Evolutionary conservation across 2,113 vertebrate species (phyloP).

Genomic region (Seriola dumerili): DNA sequence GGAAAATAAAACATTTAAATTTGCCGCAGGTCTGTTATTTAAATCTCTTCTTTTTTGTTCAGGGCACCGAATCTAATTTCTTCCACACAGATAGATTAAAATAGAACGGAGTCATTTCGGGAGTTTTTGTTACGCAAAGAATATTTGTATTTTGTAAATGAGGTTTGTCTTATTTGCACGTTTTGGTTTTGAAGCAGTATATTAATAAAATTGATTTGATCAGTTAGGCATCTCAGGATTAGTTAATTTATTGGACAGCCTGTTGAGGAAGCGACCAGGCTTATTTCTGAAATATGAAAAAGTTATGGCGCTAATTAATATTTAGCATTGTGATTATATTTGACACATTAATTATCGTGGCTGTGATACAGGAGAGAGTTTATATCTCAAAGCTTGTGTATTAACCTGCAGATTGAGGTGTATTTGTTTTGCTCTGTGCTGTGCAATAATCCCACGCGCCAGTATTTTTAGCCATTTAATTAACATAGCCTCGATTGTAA

Average conservation of each 20-base stretch:
- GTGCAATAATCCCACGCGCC: background rate
- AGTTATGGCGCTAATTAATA: background rate
- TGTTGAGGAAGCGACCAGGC: background rate
- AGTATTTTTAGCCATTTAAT: background rate
- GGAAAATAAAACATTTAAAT: conserved; percentile 22
- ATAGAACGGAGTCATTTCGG: background rate
- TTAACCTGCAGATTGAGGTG: background rate
- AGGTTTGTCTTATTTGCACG: background rate
- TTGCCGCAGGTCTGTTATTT: background rate
- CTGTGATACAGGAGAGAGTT: background rate
- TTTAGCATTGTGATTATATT: background rate
- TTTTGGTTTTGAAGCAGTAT: background rate
- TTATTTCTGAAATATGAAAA: conserved; percentile 5
- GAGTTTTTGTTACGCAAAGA: background rate
- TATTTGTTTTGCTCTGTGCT: background rate
- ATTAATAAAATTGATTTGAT: background rate
- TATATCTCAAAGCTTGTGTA: background rate
- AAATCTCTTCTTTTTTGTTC: background rate
- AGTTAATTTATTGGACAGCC: background rate
- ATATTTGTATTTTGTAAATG: background rate
- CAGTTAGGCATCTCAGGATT: background rate
- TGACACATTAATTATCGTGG: background rate
- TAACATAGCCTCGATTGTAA: background rate
- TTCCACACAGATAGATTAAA: background rate
- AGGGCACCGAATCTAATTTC: background rate